Conservation (phyloP, 2,113 vertebrate genomes). For the Myodes glareolus region DNA sequence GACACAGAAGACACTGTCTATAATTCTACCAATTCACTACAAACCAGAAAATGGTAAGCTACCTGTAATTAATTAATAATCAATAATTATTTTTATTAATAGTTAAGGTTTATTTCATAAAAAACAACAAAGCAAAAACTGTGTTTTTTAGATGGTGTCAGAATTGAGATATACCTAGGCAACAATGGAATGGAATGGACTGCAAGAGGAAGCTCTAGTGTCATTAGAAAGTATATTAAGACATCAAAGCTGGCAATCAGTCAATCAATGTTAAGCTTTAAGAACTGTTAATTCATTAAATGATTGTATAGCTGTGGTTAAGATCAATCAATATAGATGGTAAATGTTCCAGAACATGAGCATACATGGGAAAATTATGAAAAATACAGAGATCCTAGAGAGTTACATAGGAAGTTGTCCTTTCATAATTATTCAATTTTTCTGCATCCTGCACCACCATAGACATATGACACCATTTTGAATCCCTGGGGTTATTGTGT, state of each 20-base stretch:
- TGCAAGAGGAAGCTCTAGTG: background rate
- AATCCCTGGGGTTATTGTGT: background rate
- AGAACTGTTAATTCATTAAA: background rate
- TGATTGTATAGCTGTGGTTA: background rate
- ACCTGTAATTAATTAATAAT: too few species aligned
- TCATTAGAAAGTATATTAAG: background rate
- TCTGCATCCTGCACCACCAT: background rate
- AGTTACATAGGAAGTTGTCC: background rate
- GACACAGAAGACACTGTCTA: background rate
- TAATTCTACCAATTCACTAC: background rate
- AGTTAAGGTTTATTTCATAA: background rate
- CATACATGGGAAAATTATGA: background rate
- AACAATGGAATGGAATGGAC: background rate
- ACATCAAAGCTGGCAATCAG: conserved; percentile 2
- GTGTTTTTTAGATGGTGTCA: background rate
- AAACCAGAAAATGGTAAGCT: background rate
- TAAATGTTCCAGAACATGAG: background rate
- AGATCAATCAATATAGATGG: background rate
- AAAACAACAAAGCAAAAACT: background rate
- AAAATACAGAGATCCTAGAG: background rate
- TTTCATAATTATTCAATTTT: background rate
- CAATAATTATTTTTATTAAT: too few species aligned
- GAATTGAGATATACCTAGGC: background rate
- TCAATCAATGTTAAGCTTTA: background rate
- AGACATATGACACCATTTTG: background rate